phyloP scores from a whole-genome alignment of 2,113 vertebrate genomes.

The Eurystomus gularis region DNA sequence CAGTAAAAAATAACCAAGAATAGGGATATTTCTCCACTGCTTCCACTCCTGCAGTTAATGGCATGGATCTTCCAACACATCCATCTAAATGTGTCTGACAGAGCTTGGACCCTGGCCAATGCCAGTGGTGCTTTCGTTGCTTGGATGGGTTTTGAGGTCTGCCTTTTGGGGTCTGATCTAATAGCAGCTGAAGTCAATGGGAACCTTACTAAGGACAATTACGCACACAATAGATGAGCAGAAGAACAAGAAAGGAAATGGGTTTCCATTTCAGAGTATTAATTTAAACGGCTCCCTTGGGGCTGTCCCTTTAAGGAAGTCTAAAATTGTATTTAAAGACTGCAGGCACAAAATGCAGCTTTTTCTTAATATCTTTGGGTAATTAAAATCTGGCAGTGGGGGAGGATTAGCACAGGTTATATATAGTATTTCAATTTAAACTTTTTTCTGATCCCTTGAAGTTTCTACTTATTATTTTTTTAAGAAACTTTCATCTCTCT shows the following conservation, averaged over 20 bases:
- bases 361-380: neutral
- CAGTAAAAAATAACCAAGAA: neutral
- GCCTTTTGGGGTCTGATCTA: neutral
- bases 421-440: neutral
- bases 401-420: slow-evolving; percentile 9
- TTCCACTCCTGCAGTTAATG: neutral
- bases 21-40: fast-evolving
- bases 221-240: neutral
- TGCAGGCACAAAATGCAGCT: neutral
- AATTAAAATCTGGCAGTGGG: slow-evolving; percentile 21
- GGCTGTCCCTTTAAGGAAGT: neutral
- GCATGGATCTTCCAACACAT: neutral
- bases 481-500: neutral
- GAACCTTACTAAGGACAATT: neutral
- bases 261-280: neutral
- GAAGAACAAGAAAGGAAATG: neutral
- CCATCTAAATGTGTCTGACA: neutral
- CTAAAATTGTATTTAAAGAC: neutral
- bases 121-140: fast-evolving
- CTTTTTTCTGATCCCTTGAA: neutral
- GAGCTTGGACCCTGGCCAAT: neutral
- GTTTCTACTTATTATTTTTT: neutral
- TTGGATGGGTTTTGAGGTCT: neutral
- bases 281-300: neutral
- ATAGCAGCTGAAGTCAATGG: neutral